Base-by-base conservation (phyloP, 2,797 vertebrate genomes). In the Apogon hyalosoma region DNA sequence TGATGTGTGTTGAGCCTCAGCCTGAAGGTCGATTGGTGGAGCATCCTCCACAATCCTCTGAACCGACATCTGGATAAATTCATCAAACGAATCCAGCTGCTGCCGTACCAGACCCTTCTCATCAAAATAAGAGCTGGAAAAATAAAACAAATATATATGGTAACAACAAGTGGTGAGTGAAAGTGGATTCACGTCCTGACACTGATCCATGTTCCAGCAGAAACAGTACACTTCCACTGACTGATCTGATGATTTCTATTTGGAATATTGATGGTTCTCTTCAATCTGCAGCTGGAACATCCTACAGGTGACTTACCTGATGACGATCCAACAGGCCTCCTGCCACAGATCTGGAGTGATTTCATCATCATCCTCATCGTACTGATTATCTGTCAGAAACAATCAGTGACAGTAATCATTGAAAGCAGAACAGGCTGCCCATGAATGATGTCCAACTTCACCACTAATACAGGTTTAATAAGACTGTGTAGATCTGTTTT, bases 51-150 rank as follows among this genome's bases (percentile, higher is more conserved):
- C 97, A 16, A 99, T 99, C 90, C 98, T 96, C 91, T 99, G 97
- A 54, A 99, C 97, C 1, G 98, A 99, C 98, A 99, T 99, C 92
- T 99, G 98, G 88, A 99, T 99, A 84, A 99, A 99, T 82, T 99
- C 98, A 85, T 99, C 98, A 8, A 99, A 99, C 0, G 98, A 99
- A 87, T 99, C 98, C 91, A 99, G 72, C 84, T 99, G 97, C 72
- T 99, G 98, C 45, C 98, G 95, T 52, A 99, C 98, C 90, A 99
- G 91, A 41, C 98, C 98, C 71, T 99, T 99, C 89, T 99, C 98
- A n/a, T 99, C 97, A 93, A 99, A 99, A 74, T 99, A 98, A 11
- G 97, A 99, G 79, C 97, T 98, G 73, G 0, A 24, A 57, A 6
- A 21, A 5, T 10, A 47, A 7, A 7, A 7, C 39, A 57, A 52